Conservation (phyloP, 2,888 invertebrate genomes). For the Biston betularia region DNA sequence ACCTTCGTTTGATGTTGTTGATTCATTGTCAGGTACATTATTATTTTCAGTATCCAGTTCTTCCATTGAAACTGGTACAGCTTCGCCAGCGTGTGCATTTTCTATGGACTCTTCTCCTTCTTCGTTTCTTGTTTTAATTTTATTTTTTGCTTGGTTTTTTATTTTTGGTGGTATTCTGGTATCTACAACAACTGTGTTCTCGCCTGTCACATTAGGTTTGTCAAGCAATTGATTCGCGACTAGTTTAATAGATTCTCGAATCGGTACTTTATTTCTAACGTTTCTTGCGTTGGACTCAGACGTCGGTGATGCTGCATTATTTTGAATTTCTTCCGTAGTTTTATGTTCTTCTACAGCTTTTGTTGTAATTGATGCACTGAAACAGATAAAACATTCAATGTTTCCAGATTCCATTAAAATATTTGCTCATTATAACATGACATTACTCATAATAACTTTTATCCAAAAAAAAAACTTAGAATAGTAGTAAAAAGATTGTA, state of each 20-base stretch:
- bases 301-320: slow-evolving; percentile 40
- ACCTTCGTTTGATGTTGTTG: slow-evolving; percentile 87
- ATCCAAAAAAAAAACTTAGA: no score
- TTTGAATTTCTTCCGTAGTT: slow-evolving; percentile 27
- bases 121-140: slow-evolving; percentile 74
- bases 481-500: no score
- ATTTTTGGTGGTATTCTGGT: slow-evolving; percentile 88
- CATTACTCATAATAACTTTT: no score
- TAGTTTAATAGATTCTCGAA: slow-evolving; percentile 86
- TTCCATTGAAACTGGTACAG: slow-evolving; percentile 88
- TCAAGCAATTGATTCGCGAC: slow-evolving; percentile 86
- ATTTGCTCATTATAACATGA: no score
- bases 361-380: slow-evolving; percentile 48
- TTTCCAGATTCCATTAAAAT: not conserved
- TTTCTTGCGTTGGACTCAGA: slow-evolving; percentile 63
- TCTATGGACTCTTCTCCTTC: slow-evolving; percentile 69
- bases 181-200: slow-evolving; percentile 80
- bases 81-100: slow-evolving; percentile 88
- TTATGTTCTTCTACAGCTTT: slow-evolving; percentile 35
- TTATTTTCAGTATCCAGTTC: slow-evolving; percentile 86
- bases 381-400: slow-evolving; percentile 40
- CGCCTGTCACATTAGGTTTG: slow-evolving; percentile 66
- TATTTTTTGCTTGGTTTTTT: slow-evolving; percentile 83
- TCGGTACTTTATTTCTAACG: slow-evolving; percentile 74
- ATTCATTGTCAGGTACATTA: slow-evolving; percentile 70